Conservation (phyloP, 92 coral and sea anemone genomes). For the Parazoanthus swiftii region DNA sequence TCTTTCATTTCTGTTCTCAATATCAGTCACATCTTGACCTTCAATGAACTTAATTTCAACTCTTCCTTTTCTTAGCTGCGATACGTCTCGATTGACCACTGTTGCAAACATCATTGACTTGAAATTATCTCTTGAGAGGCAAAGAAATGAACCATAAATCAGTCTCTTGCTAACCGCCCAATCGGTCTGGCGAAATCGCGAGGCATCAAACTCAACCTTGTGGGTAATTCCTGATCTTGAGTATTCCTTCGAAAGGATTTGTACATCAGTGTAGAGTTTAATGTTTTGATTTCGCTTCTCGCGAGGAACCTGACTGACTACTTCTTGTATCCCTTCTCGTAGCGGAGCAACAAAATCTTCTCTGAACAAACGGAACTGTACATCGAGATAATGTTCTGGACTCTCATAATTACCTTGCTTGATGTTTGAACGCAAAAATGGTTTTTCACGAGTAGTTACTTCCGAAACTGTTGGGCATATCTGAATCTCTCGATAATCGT, state of each 20-base stretch:
- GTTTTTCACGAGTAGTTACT: constrained; percentile 55
- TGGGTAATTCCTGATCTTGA: constrained; percentile 50
- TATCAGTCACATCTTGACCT: constrained; percentile 29
- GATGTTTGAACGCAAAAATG: constrained; percentile 71
- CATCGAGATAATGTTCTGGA: constrained; percentile 78
- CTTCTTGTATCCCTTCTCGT: constrained; percentile 75
- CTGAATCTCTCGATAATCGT: constrained; percentile 69
- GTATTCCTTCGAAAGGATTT: constrained; percentile 41
- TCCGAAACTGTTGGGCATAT: constrained; percentile 69
- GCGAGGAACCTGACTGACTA: constrained; percentile 37
- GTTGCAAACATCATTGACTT: constrained; percentile 42
- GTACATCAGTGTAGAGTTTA: constrained; percentile 43
- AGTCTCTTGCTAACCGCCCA: constrained; percentile 32
- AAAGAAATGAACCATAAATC: constrained; percentile 39
- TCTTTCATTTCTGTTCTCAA: constrained; percentile 20
- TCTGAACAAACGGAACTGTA: constrained; percentile 78
- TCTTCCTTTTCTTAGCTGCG: constrained; percentile 25
- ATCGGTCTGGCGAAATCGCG: constrained; percentile 39
- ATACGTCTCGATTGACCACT: constrained; percentile 11
- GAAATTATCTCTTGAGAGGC: constrained; percentile 37
- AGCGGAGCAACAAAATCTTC: constrained; percentile 84
- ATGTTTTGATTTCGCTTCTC: constrained; percentile 57
- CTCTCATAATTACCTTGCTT: constrained; percentile 61
- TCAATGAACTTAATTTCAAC: constrained; percentile 9
- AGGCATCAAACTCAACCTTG: constrained; percentile 41